These are phyloP conservation scores for Rhagium mordax DNA, from an alignment of 2,888 invertebrate genomes.

Conservation along the genomic window DNA sequence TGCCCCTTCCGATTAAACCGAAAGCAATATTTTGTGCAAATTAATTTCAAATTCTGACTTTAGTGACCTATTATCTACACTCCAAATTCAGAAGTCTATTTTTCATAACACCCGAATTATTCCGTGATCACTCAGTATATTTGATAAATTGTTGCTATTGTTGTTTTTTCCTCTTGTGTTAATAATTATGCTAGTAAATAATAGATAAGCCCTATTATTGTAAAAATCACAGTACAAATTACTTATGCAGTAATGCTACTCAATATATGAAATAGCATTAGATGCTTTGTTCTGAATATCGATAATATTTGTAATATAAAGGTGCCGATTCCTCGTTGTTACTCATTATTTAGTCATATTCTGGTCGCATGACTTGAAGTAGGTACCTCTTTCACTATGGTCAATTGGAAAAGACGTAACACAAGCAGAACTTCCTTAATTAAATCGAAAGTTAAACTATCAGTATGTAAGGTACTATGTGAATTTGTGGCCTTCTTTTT, in stretches of 20 bases:
- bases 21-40: no score
- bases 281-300: not conserved
- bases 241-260: not conserved
- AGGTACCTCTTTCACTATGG: not conserved
- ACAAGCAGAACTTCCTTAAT: not conserved
- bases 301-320: not conserved
- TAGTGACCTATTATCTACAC: no score
- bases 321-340: not conserved
- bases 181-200: not conserved
- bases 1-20: no score
- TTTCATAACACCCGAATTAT: no score
- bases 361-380: not conserved
- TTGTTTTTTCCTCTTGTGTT: not conserved
- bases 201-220: not conserved
- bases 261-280: not conserved
- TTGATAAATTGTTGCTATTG: not conserved
- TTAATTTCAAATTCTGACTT: no score
- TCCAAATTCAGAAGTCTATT: no score
- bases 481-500: constrained; percentile 54
- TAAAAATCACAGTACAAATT: not conserved
- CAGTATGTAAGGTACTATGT: not conserved
- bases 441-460: not conserved
- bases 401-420: not conserved
- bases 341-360: not conserved
- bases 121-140: no score